phyloP scores from a whole-genome alignment of 2,888 invertebrate species.

The Dicycla oo region DNA sequence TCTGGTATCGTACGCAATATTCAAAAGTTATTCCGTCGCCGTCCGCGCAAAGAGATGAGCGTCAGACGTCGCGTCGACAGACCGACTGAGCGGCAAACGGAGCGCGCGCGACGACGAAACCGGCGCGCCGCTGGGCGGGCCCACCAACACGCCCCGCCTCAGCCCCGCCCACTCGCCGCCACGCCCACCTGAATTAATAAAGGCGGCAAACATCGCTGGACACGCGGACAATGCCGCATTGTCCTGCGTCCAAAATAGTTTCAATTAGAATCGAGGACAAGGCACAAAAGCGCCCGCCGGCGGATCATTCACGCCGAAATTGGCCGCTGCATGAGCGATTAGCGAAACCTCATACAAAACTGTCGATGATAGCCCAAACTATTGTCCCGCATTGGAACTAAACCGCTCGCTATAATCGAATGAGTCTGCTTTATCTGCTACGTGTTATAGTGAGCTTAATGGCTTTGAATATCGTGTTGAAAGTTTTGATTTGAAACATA shows the following conservation, averaged over 20 bases:
- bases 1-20: slow-evolving; percentile 72
- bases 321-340: slow-evolving; percentile 84
- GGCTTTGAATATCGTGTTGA: slow-evolving; percentile 16
- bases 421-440: slow-evolving; percentile 39
- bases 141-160: slow-evolving; percentile 74
- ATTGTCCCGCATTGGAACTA: slow-evolving; percentile 58
- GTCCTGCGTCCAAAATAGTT: slow-evolving; percentile 90
- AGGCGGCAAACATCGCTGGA: slow-evolving; percentile 89
- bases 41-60: slow-evolving; percentile 79
- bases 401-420: slow-evolving; percentile 62
- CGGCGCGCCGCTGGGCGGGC: slow-evolving; percentile 73
- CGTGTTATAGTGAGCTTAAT: slow-evolving; percentile 39
- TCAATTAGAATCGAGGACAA: slow-evolving; percentile 88
- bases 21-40: slow-evolving; percentile 73
- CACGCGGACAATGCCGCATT: slow-evolving; percentile 90
- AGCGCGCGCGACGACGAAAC: slow-evolving; percentile 73
- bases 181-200: slow-evolving; percentile 90
- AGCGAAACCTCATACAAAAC: slow-evolving; percentile 73
- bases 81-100: slow-evolving; percentile 80
- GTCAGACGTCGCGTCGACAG: slow-evolving; percentile 84
- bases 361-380: slow-evolving; percentile 61
- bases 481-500: slow-evolving; percentile 17
- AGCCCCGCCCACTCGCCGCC: slow-evolving; percentile 79
- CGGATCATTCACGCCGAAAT: slow-evolving; percentile 85
- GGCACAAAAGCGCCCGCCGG: slow-evolving; percentile 85